Percentiles rank a stretch among this genome's conserved stretches.
Evolutionary conservation across 1,140 invertebrate species (phyloP).

Genomic region (Luehdorfia chinensis): DNA sequence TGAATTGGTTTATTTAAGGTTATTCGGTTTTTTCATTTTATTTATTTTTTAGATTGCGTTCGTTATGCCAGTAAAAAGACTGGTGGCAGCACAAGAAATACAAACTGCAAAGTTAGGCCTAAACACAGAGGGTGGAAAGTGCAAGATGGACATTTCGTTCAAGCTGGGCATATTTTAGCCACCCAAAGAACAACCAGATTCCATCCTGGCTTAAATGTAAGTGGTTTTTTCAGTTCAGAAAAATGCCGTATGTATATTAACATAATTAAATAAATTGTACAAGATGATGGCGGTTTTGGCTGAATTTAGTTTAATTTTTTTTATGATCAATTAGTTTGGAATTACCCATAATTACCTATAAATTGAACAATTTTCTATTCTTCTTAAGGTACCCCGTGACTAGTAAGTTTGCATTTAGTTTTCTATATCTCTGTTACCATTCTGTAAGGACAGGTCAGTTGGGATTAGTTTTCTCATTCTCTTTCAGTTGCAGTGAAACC

Average conservation of each 20-base stretch:
- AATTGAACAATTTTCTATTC: no score
- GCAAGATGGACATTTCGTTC: slow-evolving; percentile 81
- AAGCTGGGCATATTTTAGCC: slow-evolving; percentile 82
- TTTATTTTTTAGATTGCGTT: slow-evolving; percentile 53
- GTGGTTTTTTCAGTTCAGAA: slow-evolving; percentile 20
- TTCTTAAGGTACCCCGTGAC: no score
- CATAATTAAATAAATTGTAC: no score
- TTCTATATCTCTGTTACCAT: no score
- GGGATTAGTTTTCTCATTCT: no score
- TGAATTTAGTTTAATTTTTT: no score
- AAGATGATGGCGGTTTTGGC: no score
- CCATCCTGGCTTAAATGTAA: slow-evolving; percentile 89
- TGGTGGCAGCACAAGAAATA: slow-evolving; percentile 81
- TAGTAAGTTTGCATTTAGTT: no score
- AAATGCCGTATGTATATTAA: neutral
- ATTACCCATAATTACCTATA: no score
- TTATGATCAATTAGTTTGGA: no score
- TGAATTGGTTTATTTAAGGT: neutral
- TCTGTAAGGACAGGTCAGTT: no score
- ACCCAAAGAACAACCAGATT: slow-evolving; percentile 83
- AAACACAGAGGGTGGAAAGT: slow-evolving; percentile 85
- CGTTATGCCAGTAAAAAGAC: slow-evolving; percentile 84
- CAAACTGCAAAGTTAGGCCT: slow-evolving; percentile 79
- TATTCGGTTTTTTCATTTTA: neutral
- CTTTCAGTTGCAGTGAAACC: no score